Conservation (phyloP, 1,140 invertebrate species). For the Drosophila teissieri region DNA sequence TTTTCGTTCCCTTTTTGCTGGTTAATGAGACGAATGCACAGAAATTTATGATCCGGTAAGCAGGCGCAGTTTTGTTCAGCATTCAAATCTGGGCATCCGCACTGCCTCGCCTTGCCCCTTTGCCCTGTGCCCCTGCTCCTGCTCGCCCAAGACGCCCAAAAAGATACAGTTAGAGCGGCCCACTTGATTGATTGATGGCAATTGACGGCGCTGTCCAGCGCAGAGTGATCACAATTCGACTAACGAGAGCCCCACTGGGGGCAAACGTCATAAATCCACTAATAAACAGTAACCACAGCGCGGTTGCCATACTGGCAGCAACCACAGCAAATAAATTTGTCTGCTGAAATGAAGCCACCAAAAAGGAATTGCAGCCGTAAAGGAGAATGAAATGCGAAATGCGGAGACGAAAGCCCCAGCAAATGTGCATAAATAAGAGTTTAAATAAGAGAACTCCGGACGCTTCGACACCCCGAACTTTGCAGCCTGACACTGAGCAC, state of each 20-base stretch:
- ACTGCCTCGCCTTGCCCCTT: neutral
- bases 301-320: neutral
- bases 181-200: slow-evolving; percentile 70
- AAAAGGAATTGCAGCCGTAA: slow-evolving; percentile 32
- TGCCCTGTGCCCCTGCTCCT: too few relatives aligned
- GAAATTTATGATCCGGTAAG: slow-evolving; percentile 83
- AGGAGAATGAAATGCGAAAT: slow-evolving; percentile 4
- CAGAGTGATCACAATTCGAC: slow-evolving; percentile 65
- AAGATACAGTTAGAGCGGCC: slow-evolving; percentile 42
- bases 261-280: slow-evolving; percentile 70
- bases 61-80: slow-evolving; percentile 82
- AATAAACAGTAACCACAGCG: slow-evolving; percentile 56
- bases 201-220: slow-evolving; percentile 59
- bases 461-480: slow-evolving; percentile 60
- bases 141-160: neutral
- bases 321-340: slow-evolving; percentile 69
- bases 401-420: slow-evolving; percentile 15
- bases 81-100: slow-evolving; percentile 43
- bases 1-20: slow-evolving; percentile 79
- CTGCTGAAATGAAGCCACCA: slow-evolving; percentile 70
- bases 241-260: slow-evolving; percentile 57
- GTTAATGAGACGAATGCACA: slow-evolving; percentile 84
- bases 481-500: slow-evolving; percentile 45
- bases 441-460: slow-evolving; percentile 67
- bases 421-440: slow-evolving; percentile 75